These are phyloP conservation scores for Apostichopus parvimensis DNA, from an alignment of 35 echinoderm and acorn worm genomes.

Conservation along the genomic window DNA sequence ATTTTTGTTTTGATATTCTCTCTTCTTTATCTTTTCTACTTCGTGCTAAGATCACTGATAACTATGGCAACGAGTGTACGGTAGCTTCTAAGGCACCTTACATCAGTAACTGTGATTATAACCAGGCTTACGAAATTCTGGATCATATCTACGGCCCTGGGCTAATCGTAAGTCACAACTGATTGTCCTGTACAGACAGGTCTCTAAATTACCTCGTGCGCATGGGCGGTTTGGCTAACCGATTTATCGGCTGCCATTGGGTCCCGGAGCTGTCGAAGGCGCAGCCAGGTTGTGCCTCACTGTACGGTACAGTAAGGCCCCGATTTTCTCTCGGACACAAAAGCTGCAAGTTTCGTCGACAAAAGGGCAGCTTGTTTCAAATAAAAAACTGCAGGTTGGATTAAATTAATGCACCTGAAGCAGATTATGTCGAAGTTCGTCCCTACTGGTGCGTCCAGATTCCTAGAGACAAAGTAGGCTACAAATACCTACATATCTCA, in stretches of 20 bases:
- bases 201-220: background rate
- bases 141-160: conserved; percentile 74
- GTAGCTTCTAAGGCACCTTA: background rate
- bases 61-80: conserved; percentile 60
- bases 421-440: background rate
- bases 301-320: too few species aligned
- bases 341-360: too few species aligned
- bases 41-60: conserved; percentile 54
- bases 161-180: background rate
- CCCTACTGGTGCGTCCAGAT: background rate
- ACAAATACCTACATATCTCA: too few species aligned
- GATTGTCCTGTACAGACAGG: too few species aligned
- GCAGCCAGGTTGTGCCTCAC: too few species aligned
- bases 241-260: too few species aligned
- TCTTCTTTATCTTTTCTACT: background rate
- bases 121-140: conserved; percentile 70
- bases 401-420: too few species aligned
- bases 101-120: conserved; percentile 80
- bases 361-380: too few species aligned
- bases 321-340: too few species aligned
- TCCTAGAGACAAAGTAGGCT: background rate
- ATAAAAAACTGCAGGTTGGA: too few species aligned
- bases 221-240: background rate
- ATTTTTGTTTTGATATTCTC: background rate
- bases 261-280: too few species aligned